Evolutionary conservation across 2,797 vertebrate genomes (phyloP), one percentile per base, ranked within the genome.

Genomic region (Cyprinella venusta): DNA sequence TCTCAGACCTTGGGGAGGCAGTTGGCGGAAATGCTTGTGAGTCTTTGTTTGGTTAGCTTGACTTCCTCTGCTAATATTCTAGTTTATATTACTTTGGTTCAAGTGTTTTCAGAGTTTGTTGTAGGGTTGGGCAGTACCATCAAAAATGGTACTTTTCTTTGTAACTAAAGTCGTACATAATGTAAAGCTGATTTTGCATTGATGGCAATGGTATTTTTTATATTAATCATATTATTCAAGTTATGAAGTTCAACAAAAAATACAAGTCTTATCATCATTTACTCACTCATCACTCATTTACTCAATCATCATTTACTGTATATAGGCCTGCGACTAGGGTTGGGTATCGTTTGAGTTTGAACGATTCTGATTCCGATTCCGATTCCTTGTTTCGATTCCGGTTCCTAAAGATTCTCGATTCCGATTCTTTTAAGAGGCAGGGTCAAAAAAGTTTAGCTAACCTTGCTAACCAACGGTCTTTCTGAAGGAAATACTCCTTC

Each of bases 11-110:
- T 54, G 72, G 63, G 84, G 54, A 65, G 68, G 65, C 64, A 64
- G 40, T 83, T 85, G 70, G 76, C 83, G 52, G 71, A 48, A 71
- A 69, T 61, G 72, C 64, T 50, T 78, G 72, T 13, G 13, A 67
- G 69, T 54, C 48, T 81, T 85, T 76, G 54, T 70, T 81, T 68
- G 50, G 33, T 81, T 83, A 85, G 82, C 85, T 48, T 72, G 74
- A 26, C 63, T 82, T 77, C 81, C 70, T 79, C 78, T 86, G 69
- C 56, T 80, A 82, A 85, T 88, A 81, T 81, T 69, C 68, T 45
- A 68, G 33, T 76, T 77, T 72, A 33, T 59, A 65, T 56, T 77
- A 40, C 33, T 50, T 64, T 72, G 80, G 70, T 71, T 42, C 59
- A n/a, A 26, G 54, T 81, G 72, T 81, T 74, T 84, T 24, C 75